Evolutionary conservation across 2,888 invertebrate genomes (phyloP), one percentile per base, ranked within the genome.

Genomic region (Gasteruption jaculator): DNA sequence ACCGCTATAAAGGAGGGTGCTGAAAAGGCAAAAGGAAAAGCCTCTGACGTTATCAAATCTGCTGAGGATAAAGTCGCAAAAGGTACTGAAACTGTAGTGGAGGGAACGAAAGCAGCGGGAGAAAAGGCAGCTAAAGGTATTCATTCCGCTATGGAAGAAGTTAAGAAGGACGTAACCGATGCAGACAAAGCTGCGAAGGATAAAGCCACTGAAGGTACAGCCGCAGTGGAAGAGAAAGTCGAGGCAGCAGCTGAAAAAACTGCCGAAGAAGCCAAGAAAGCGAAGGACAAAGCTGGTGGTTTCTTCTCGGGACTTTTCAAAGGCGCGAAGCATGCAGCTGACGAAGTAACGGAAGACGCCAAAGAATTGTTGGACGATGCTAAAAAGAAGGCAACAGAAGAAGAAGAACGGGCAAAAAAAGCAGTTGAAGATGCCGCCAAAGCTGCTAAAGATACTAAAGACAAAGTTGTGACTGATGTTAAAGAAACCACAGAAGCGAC

Each of bases 251-350:
- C 33, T 2, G 32, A 38, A 5, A 36, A 43, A 26, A 29, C 27
- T 14, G 49, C 46, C 21, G 49, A 45, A 15, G 55, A 55, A 37
- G 53, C 21, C 22, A 50, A 34, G 58, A 63, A 46, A 25, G 34
- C 51, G 3, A 26, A 27, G 26, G 22, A 16, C 8, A 41, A 37
- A 12, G 27, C 20, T 5, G 42, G 34, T 5, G 26, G 25, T 3
- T 44, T 44, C 21, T 22, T 44, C 4, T 31, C 44, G 14, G 44
- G 39, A 4, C 35, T 44, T 11, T 40, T 44, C 16, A 45, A 45
- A 21, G 35, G 45, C 14, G 24, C 32, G 3, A 41, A 41, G 18
- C 35, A 41, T 1, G 16, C 40, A 53, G 35, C 52, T 25, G 53
- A 53, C 38, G 54, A 50, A 15, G 50, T 48, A 35, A 46, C 55